Evolutionary conservation across 2,888 invertebrate genomes (phyloP).

Genomic region (Lasioglossum morio): DNA sequence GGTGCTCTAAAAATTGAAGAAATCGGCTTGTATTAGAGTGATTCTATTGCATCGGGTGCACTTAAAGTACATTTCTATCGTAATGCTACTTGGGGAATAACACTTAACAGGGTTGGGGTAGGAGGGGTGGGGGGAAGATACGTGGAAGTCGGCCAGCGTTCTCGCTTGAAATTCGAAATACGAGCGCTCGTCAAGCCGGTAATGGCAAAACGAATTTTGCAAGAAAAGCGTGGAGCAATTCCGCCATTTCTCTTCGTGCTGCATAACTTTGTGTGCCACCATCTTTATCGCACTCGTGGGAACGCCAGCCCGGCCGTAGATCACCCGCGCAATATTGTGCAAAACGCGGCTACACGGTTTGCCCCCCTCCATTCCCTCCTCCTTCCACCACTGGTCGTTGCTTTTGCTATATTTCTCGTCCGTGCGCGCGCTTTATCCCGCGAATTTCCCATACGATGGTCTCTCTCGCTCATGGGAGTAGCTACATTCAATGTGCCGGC

Average conservation of each 20-base stretch:
- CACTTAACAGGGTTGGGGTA: background rate
- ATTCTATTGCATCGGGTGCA: background rate
- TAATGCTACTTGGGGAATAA: background rate
- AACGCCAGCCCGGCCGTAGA: conserved; percentile 77
- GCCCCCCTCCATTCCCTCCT: conserved; percentile 34
- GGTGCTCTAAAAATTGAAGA: background rate
- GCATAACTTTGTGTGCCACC: conserved; percentile 73
- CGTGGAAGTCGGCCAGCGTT: background rate
- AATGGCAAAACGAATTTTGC: conserved; percentile 63
- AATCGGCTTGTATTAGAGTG: background rate
- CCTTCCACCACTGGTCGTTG: conserved; percentile 37
- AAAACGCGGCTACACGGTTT: conserved; percentile 72
- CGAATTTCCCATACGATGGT: conserved; percentile 44
- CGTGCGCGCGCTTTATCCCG: conserved; percentile 44
- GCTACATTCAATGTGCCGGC: conserved; percentile 83
- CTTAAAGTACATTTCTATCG: background rate
- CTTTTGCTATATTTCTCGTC: conserved; percentile 47
- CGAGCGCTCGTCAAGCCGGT: conserved; percentile 10
- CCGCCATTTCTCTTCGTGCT: conserved; percentile 72
- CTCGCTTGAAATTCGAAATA: conserved; percentile 23
- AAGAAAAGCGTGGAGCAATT: conserved; percentile 57
- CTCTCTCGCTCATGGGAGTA: conserved; percentile 73
- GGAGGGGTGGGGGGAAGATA: no score
- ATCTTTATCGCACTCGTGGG: conserved; percentile 83
- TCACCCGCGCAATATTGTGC: conserved; percentile 80